Evolutionary conservation across 1,140 invertebrate genomes (phyloP).

Genomic region (Monomorium pharaonis): DNA sequence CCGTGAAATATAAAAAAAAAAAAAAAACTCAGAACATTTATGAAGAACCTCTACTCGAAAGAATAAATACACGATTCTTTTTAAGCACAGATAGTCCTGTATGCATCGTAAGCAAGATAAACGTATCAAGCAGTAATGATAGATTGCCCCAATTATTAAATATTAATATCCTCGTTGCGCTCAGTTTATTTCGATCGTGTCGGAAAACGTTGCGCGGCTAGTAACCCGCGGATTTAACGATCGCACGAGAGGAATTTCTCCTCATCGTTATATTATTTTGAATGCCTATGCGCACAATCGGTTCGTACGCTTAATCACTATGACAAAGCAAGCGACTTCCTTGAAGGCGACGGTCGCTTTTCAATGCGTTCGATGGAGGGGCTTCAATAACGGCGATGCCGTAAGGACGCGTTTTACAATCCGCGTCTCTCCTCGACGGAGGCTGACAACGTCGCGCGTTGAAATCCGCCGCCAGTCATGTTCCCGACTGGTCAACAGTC

Average conservation of each 20-base stretch:
- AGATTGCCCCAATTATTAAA: background rate
- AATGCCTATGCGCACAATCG: conserved; percentile 38
- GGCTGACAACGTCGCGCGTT: conserved; percentile 61
- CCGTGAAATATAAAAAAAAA: background rate
- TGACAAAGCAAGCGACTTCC: conserved; percentile 63
- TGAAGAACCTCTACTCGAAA: background rate
- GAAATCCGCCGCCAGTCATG: conserved; percentile 50
- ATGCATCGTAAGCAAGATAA: background rate
- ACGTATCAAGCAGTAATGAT: background rate
- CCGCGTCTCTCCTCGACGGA: conserved; percentile 24
- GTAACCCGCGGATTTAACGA: conserved; percentile 19
- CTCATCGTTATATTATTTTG: conserved; percentile 42
- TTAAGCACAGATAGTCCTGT: background rate
- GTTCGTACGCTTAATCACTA: conserved; percentile 51
- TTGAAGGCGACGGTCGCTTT: conserved; percentile 64
- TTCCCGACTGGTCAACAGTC: conserved; percentile 59
- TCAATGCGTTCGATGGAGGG: conserved; percentile 54
- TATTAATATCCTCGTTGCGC: background rate
- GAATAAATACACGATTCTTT: background rate
- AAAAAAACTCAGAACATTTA: background rate
- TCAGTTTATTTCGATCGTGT: background rate
- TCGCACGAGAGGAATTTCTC: conserved; percentile 40
- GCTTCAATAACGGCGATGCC: conserved; percentile 46
- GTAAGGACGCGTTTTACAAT: conserved; percentile 64
- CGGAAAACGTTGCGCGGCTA: background rate